These are phyloP conservation scores for Dicranocentrus wangi DNA, from an alignment of 2,888 invertebrate species.

Conservation along the genomic window DNA sequence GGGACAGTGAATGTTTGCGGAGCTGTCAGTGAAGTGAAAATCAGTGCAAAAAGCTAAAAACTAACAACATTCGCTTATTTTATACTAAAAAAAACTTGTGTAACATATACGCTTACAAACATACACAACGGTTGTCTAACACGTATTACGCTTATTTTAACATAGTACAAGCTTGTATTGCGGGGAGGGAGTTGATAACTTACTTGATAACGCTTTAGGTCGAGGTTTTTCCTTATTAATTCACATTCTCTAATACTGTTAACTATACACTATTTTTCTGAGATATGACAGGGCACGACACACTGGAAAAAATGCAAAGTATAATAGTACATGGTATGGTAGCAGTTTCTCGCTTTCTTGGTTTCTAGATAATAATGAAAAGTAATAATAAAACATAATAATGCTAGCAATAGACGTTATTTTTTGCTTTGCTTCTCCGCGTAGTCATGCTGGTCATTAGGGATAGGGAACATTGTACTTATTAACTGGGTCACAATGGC, in stretches of 20 bases:
- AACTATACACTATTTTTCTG: conserved; percentile 9
- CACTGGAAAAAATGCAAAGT: neutral
- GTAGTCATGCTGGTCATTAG: no score
- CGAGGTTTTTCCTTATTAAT: no score
- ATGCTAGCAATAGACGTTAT: neutral
- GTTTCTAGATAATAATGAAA: neutral
- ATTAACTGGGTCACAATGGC: no score
- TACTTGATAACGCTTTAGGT: no score
- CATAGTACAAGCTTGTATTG: neutral
- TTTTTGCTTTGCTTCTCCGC: no score
- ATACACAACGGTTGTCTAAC: conserved; percentile 16
- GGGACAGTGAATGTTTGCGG: neutral
- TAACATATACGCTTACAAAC: conserved; percentile 42
- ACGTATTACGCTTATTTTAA: neutral
- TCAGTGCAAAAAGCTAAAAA: neutral
- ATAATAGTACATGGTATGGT: no score
- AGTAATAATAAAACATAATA: neutral
- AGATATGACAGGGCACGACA: neutral
- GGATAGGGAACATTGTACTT: no score
- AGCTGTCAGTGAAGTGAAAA: neutral
- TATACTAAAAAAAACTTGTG: neutral
- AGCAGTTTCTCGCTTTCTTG: conserved; percentile 5
- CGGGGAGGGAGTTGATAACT: no score
- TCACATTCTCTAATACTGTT: no score
- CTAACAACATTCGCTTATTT: conserved; percentile 13